Evolutionary conservation across 1,140 invertebrate genomes (phyloP).

Genomic region (Lasioglossum baleicum): DNA sequence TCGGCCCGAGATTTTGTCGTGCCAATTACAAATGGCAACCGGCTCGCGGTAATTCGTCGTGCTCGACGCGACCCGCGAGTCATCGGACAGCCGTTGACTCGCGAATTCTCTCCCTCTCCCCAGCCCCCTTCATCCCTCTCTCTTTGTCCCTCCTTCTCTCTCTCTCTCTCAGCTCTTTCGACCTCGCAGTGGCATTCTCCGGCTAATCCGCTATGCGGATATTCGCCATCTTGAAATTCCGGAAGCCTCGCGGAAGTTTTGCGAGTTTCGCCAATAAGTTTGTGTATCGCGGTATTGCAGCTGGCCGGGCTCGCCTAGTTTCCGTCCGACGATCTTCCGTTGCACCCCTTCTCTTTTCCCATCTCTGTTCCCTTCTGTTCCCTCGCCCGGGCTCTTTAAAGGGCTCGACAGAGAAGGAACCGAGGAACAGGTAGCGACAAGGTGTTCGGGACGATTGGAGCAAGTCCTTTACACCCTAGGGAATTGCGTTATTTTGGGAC

Average conservation of each 20-base stretch:
- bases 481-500: no score
- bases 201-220: constrained; percentile 66
- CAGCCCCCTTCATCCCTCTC: no score
- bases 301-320: constrained; percentile 62
- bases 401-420: no score
- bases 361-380: neutral
- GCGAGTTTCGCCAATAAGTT: constrained; percentile 68
- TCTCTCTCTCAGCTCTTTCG: neutral
- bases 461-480: no score
- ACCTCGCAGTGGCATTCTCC: constrained; percentile 35
- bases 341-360: neutral
- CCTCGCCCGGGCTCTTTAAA: no score
- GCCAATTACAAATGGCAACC: constrained; percentile 28
- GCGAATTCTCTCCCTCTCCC: no score
- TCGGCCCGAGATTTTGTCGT: constrained; percentile 38
- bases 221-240: constrained; percentile 68
- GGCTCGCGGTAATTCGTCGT: neutral
- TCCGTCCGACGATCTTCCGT: constrained; percentile 45
- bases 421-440: no score
- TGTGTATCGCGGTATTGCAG: constrained; percentile 72
- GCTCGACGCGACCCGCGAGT: neutral
- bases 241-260: constrained; percentile 61
- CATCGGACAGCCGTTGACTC: no score
- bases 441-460: no score
- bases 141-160: neutral